These are phyloP conservation scores for Eleutherodactylus coqui DNA, from an alignment of 2,797 vertebrate species.

Conservation along the genomic window DNA sequence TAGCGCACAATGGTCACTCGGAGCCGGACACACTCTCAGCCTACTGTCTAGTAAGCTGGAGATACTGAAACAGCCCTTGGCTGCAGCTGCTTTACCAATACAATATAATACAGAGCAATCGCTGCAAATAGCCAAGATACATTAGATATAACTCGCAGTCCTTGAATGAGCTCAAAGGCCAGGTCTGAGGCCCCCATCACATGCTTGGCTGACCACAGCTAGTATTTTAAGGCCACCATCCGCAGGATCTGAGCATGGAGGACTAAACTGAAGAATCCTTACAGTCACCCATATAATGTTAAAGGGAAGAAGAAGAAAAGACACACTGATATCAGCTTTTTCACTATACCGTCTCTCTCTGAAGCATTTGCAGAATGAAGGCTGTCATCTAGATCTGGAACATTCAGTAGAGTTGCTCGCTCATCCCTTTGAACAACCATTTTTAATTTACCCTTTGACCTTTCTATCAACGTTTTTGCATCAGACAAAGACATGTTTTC, in stretches of 20 bases:
- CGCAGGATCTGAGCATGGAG: not conserved
- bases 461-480: conserved; percentile 97
- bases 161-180: not conserved
- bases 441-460: conserved; percentile 99
- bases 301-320: not conserved
- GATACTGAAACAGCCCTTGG: no score
- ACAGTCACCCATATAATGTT: not conserved
- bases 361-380: conserved; percentile 97
- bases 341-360: conserved; percentile 91
- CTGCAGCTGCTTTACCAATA: no score
- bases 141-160: not conserved
- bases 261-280: not conserved
- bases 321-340: not conserved
- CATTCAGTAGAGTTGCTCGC: conserved; percentile 92
- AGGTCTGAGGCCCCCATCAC: not conserved
- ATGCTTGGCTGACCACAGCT: not conserved
- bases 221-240: not conserved
- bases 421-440: conserved; percentile 99
- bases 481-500: conserved; percentile 99
- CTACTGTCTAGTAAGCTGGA: no score
- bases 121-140: no score
- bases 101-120: no score
- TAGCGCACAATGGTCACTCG: no score
- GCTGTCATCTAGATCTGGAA: conserved; percentile 98
- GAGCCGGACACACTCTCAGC: no score